A percentile compares a stretch with the other conserved stretches of the same genome.
Conservation (phyloP, 2,113 vertebrate genomes). For the Anarhynchus alexandrinus region DNA sequence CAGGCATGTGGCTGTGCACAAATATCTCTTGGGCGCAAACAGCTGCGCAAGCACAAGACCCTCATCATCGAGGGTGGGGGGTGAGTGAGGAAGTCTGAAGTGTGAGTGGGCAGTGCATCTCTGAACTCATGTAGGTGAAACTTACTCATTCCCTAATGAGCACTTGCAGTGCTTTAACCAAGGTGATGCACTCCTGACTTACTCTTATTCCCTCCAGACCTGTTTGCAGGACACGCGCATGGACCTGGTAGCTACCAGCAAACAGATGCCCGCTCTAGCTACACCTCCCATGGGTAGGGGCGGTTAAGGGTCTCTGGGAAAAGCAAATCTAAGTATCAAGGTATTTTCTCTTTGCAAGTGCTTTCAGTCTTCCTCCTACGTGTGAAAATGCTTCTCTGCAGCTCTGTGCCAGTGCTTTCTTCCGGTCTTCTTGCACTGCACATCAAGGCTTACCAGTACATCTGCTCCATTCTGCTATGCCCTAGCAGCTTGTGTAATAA, state of each 20-base stretch:
- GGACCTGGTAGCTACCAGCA: background rate
- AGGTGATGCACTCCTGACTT: background rate
- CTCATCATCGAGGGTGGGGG: fast-evolving
- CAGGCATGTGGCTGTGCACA: background rate
- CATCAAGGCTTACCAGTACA: background rate
- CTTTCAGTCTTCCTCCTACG: background rate
- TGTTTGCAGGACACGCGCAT: background rate
- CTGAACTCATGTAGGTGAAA: background rate
- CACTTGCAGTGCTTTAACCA: background rate
- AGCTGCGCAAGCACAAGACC: background rate
- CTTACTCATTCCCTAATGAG: background rate
- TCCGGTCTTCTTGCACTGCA: background rate
- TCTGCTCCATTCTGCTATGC: slow-evolving; percentile 14
- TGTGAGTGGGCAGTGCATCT: background rate
- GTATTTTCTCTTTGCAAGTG: background rate
- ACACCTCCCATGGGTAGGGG: background rate
- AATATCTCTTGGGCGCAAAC: background rate
- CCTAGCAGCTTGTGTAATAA: slow-evolving; percentile 21
- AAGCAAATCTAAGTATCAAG: background rate
- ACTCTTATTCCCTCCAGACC: background rate
- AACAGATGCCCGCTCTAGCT: background rate
- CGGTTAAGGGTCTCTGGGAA: background rate
- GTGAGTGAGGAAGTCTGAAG: background rate
- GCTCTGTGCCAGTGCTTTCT: background rate
- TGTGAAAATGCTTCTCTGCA: background rate